Evolutionary conservation across 2,888 invertebrate genomes (phyloP), one percentile per base, ranked within the genome.

Genomic region (Habrosyne pyritoides): DNA sequence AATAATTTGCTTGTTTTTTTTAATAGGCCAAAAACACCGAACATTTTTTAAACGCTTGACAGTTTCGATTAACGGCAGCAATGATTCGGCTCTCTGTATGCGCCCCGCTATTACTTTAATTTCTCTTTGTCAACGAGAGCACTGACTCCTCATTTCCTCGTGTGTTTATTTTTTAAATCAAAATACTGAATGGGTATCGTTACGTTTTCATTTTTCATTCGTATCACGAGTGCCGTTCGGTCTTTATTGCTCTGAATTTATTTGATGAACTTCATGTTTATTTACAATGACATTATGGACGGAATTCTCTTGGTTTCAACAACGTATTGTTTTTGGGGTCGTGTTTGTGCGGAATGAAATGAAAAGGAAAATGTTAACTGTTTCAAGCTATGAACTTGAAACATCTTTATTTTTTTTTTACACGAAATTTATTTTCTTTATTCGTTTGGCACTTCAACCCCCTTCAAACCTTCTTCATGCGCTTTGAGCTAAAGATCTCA

Each of bases 41-140:
- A 12, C 8, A 36, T 14, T 36, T 36, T 24, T 42, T 42, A 18
- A 7, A 42, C 8, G 8, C 12, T 3, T 42, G 14, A 4, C 0
- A 42, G 63, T 61, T 61, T 55, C 63, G 61, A 67, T 63, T 65
- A 61, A 63, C 60, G 57, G 55, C 49, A 48, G 36, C 46, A 49
- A 53, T 49, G 47, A 50, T 48, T 30, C 28, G 18, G 22, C 28
- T 53, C 54, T 61, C 57, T 63, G 59, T 69, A 53, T 59, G 52
- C 55, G 56, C 57, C 54, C 49, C 42, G 61, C 56, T 62, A 61
- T 66, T 64, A 66, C 57, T 61, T 69, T 64, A 64, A 66, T 63
- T 60, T 66, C 59, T 67, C 62, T 72, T 64, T 67, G 73, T 63
- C 64, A 63, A 54, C 54, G 21, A 53, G 18, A 55, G 53, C 36